Evolutionary conservation across 2,797 vertebrate species (phyloP).

Genomic region (Acridotheres tristis): DNA sequence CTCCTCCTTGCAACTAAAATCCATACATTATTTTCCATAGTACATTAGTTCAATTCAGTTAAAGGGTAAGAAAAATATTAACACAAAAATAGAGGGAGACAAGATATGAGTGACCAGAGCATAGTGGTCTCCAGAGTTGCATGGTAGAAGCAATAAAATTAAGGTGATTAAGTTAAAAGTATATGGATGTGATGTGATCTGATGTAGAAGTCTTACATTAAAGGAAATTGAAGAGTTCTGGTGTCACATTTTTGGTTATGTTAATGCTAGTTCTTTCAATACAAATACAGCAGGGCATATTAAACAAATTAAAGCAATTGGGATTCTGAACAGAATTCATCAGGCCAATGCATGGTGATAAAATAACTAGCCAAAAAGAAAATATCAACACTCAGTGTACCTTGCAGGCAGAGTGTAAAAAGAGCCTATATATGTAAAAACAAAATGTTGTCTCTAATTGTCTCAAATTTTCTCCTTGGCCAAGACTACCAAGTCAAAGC

Average conservation of each 20-base stretch:
- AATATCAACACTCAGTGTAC: neutral
- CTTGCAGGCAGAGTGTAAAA: neutral
- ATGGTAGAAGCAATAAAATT: neutral
- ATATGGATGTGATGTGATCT: neutral
- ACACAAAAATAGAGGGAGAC: neutral
- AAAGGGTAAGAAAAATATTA: neutral
- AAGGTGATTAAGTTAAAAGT: neutral
- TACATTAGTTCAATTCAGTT: neutral
- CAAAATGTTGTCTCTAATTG: neutral
- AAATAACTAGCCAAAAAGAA: conserved; percentile 1
- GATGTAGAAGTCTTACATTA: neutral
- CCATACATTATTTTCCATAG: neutral
- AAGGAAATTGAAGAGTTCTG: neutral
- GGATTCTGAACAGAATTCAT: neutral
- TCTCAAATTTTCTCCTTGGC: neutral
- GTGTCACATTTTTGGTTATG: neutral
- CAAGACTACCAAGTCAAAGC: neutral
- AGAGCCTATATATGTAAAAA: neutral
- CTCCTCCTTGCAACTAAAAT: neutral
- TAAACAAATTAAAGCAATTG: neutral
- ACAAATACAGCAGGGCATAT: neutral
- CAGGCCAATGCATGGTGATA: neutral
- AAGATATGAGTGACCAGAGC: neutral
- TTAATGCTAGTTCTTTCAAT: neutral
- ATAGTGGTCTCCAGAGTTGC: neutral